Evolutionary conservation across 2,113 vertebrate species (phyloP).

Genomic region (Labeo rohita): DNA sequence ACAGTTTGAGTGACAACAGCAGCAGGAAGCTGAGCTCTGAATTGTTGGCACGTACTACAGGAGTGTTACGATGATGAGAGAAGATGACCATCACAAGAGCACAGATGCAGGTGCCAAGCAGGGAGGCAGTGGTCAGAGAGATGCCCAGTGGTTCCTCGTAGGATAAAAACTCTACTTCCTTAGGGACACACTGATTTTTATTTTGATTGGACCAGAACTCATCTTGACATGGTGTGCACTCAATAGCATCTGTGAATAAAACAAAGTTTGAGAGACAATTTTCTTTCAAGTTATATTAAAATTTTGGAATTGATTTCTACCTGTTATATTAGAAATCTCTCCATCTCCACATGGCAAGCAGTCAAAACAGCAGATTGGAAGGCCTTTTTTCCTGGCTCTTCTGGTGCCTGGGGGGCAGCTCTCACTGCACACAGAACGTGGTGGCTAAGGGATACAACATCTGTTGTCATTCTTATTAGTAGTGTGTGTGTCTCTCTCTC

Average conservation of each 20-base stretch:
- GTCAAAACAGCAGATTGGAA: conserved; percentile 57
- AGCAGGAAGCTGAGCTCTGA: conserved; percentile 39
- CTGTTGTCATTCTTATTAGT: neutral
- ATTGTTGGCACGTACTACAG: conserved; percentile 32
- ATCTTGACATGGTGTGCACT: conserved; percentile 23
- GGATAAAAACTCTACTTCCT: conserved; percentile 23
- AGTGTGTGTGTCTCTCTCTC: neutral
- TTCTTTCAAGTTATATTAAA: neutral
- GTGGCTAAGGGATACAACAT: conserved; percentile 63
- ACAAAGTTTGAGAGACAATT: neutral
- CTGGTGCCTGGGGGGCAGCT: conserved; percentile 73
- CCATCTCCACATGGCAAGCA: conserved; percentile 80
- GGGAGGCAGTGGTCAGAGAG: conserved; percentile 35
- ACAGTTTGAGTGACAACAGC: conserved; percentile 39
- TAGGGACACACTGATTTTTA: conserved; percentile 7
- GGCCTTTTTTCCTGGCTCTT: conserved; percentile 71
- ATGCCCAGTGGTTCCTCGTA: conserved; percentile 30
- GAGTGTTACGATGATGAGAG: conserved; percentile 13
- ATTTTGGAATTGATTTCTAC: conserved; percentile 51
- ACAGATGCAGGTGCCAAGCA: conserved; percentile 23
- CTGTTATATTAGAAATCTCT: conserved; percentile 69
- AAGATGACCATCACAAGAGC: conserved; percentile 32
- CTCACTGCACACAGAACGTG: conserved; percentile 74
- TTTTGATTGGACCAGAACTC: conserved; percentile 31
- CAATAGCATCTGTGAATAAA: conserved; percentile 9